phyloP scores from a whole-genome alignment of 2,888 invertebrate genomes.

The Lithophane socia region DNA sequence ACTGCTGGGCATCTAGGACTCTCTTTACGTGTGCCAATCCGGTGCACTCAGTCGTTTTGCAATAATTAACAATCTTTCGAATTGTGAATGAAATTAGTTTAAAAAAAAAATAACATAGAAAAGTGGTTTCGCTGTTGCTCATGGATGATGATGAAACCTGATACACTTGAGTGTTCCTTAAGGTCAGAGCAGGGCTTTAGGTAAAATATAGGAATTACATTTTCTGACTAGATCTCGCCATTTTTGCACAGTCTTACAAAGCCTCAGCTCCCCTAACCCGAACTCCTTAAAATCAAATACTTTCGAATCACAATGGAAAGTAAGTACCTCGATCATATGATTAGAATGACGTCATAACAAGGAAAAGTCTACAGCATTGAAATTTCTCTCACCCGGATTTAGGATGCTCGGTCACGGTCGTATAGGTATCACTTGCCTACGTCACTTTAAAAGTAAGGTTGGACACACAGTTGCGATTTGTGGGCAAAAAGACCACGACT shows the following conservation, averaged over 20 bases:
- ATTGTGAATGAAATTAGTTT: background rate
- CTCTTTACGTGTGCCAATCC: background rate
- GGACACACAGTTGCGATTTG: constrained; percentile 15
- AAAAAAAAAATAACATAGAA: background rate
- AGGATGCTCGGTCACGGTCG: constrained; percentile 50
- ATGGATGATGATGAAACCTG: background rate
- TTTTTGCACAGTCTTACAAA: background rate
- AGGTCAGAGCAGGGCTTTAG: background rate
- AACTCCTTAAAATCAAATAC: background rate
- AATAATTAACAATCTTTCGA: background rate
- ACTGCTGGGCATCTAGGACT: background rate
- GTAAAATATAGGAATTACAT: background rate
- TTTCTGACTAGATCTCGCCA: background rate
- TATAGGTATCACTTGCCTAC: constrained; percentile 22
- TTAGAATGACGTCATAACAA: constrained; percentile 43
- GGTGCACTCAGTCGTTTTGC: too few relatives aligned
- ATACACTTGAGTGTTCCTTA: background rate
- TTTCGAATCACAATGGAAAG: constrained; percentile 30
- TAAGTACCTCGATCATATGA: constrained; percentile 14
- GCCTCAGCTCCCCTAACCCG: background rate
- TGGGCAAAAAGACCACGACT: background rate
- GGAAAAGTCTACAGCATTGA: constrained; percentile 42
- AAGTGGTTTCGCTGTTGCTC: background rate
- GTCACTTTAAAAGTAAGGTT: constrained; percentile 37
- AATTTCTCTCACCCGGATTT: constrained; percentile 56